Evolutionary conservation across 2,888 invertebrate species (phyloP).

Genomic region (Tromatobia lineatoria): DNA sequence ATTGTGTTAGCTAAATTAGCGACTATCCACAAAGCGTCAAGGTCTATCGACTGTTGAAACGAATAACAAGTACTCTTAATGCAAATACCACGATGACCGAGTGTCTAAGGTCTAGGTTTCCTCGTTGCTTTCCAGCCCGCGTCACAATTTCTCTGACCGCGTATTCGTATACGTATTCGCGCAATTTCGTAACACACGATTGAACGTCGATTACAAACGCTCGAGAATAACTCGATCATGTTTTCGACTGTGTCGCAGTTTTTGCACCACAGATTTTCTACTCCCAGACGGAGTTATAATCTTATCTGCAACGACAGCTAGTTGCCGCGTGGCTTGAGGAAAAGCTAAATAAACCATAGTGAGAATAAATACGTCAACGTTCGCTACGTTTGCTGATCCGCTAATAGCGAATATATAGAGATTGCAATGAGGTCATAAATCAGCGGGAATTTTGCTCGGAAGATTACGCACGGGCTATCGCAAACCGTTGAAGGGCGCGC

Average conservation of each 20-base stretch:
- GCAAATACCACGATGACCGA: constrained; percentile 4
- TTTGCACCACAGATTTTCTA: constrained; percentile 7
- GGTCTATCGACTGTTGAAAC: background rate
- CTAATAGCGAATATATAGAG: constrained; percentile 25
- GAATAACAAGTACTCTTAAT: constrained; percentile 3
- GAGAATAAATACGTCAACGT: constrained; percentile 30
- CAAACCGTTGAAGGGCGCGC: constrained; percentile 12
- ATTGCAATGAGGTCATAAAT: constrained; percentile 56
- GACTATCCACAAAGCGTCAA: background rate
- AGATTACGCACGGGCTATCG: constrained; percentile 26
- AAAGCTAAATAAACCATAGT: constrained; percentile 34
- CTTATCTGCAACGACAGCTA: constrained; percentile 59
- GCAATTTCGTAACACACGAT: background rate
- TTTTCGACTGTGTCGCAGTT: constrained; percentile 3
- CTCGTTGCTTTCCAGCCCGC: background rate
- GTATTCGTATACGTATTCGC: background rate
- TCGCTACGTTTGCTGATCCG: background rate
- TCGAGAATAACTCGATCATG: background rate
- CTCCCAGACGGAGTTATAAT: constrained; percentile 51
- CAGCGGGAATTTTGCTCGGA: constrained; percentile 29
- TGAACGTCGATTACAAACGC: constrained; percentile 10
- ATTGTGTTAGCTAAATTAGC: constrained; percentile 30
- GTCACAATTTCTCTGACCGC: background rate
- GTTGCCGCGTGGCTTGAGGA: constrained; percentile 38
- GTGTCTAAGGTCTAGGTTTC: background rate